Conservation (phyloP, 1,140 invertebrate genomes). For the Ceratitis capitata region DNA sequence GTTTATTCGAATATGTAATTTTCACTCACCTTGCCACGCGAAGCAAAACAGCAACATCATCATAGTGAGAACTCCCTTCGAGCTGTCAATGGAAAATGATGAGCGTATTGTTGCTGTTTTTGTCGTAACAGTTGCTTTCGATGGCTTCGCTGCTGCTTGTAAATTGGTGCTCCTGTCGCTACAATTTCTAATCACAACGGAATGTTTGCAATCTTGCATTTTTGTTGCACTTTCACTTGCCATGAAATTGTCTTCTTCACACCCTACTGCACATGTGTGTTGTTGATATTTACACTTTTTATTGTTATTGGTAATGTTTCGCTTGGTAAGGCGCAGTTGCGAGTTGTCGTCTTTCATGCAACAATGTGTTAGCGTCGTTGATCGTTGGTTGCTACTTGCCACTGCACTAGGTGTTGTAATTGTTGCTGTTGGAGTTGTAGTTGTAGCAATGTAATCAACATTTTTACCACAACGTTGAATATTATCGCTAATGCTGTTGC, state of each 20-base stretch:
- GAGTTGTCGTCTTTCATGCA: background rate
- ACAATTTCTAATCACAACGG: constrained; percentile 34
- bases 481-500: background rate
- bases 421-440: background rate
- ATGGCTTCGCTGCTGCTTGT: background rate
- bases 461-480: background rate
- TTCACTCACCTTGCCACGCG: constrained; percentile 38
- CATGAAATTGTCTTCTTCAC: constrained; percentile 14
- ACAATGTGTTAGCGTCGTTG: background rate
- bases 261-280: background rate
- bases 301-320: constrained; percentile 22
- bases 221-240: constrained; percentile 21
- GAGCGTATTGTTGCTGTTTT: background rate
- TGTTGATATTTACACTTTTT: too few species aligned
- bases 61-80: background rate
- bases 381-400: background rate
- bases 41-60: constrained; percentile 39
- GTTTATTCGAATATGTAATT: too few species aligned
- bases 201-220: constrained; percentile 35
- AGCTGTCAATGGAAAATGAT: constrained; percentile 34
- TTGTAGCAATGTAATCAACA: background rate
- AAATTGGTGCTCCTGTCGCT: background rate
- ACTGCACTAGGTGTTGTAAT: background rate
- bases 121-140: background rate
- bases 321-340: background rate